phyloP scores from a whole-genome alignment of 1,140 invertebrate genomes.

The Rhagoletis zephyria region DNA sequence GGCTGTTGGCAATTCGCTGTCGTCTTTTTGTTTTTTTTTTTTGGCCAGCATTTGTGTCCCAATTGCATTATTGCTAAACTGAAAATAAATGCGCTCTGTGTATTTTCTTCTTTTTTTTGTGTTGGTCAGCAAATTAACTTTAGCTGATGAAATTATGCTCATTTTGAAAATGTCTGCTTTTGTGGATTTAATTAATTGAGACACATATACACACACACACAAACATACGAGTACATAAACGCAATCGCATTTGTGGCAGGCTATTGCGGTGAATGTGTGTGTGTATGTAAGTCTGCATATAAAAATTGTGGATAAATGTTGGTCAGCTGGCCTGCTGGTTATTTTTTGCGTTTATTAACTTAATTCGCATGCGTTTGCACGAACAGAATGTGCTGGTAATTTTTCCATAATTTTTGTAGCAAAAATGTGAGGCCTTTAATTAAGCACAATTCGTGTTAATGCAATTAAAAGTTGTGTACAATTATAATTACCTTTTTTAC shows the following conservation, averaged over 20 bases:
- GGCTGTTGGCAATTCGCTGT: background rate
- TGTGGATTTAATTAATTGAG: slow-evolving; percentile 19
- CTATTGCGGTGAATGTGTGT: background rate
- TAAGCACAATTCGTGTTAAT: too few species aligned
- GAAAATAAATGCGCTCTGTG: background rate
- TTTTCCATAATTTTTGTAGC: background rate
- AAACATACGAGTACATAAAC: background rate
- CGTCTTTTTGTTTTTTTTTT: background rate
- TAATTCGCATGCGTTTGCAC: background rate
- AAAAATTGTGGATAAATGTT: background rate
- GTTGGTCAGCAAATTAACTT: slow-evolving; percentile 45
- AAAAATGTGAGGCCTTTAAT: too few species aligned
- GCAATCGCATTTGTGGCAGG: background rate
- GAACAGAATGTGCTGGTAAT: background rate
- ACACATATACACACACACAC: background rate
- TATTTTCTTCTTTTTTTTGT: background rate
- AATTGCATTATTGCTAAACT: slow-evolving; percentile 19
- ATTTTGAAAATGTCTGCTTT: slow-evolving; percentile 33
- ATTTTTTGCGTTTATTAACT: background rate
- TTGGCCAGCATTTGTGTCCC: background rate
- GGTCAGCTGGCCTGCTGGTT: background rate
- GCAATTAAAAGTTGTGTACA: too few species aligned
- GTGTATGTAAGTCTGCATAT: background rate
- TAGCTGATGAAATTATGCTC: slow-evolving; percentile 23
- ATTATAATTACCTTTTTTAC: too few species aligned